Evolutionary conservation across 2,113 vertebrate species (phyloP).

Genomic region (Gavialis gangeticus): DNA sequence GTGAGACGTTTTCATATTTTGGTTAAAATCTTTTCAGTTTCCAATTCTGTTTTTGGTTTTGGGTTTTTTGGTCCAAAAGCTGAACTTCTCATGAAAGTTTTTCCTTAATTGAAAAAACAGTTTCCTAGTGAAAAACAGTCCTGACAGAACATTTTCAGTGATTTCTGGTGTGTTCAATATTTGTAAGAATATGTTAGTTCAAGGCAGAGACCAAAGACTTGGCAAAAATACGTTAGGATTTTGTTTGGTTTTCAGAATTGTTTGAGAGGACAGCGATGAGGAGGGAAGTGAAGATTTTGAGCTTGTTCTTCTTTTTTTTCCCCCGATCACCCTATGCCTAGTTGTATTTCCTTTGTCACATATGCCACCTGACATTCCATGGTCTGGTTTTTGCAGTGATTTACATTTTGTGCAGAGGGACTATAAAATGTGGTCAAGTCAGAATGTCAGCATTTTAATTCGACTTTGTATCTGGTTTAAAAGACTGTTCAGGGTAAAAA

Average conservation of each 20-base stretch:
- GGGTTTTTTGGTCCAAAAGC: background rate
- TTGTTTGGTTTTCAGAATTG: background rate
- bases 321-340: background rate
- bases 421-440: background rate
- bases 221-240: conserved; percentile 4
- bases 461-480: background rate
- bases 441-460: background rate
- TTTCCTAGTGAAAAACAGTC: background rate
- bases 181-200: conserved; percentile 24
- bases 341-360: background rate
- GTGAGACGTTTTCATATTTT: background rate
- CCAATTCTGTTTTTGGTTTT: background rate
- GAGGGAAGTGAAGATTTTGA: conserved; percentile 4
- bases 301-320: background rate
- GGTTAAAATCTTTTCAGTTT: background rate
- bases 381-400: background rate
- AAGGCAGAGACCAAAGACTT: background rate
- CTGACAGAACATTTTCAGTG: conserved; percentile 8
- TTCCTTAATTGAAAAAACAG: background rate
- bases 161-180: background rate
- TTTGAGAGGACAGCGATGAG: background rate
- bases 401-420: background rate
- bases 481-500: background rate
- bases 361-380: background rate
- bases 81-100: background rate